Base-by-base conservation (phyloP, 2,888 invertebrate species). In the Drepanosiphum platanoidis region DNA sequence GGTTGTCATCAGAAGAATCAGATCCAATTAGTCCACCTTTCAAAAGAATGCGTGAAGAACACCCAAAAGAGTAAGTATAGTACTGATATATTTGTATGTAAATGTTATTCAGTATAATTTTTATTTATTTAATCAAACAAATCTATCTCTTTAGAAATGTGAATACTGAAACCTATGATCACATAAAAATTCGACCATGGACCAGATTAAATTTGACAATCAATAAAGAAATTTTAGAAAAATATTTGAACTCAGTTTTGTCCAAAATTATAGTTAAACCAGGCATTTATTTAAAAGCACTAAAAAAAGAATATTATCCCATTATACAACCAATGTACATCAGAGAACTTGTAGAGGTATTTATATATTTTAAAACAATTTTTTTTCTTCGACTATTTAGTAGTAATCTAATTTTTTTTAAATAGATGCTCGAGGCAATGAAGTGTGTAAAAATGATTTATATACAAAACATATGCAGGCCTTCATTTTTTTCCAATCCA, bases 191-290 rank as follows among this genome's bases (percentile, higher is more conserved):
- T 78, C 91, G 92, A 86, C 94, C 95, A 0, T 96, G 96, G 96
- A 92, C 94, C 84, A 92, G 93, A 87, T 92, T 95, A 1, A 94
- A 95, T 89, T 95, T 95, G 3, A 91, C 92, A 0, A 88, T 95
- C 15, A 95, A 95, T 90, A 90, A 92, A 18, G 90, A 92, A 32
- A 92, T 93, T 5, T 90, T 95, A 46, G 93, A 93, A 88, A 92
- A 93, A 86, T 93, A 94, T 92, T 88, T 95, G 86, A 92, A 93
- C 72, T 91, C 93, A 15, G 89, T 95, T 84, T 89, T 95, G 86
- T 91, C 93, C 5, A 92, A 93, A 88, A 92, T 94, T 86, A 90
- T 94, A 88, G 90, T 92, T 34, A 90, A 92, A 87, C 93, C 94
- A 0, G 93, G 93, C 1, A 90, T 92, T 81, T 90, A 90, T 2